phyloP scores from a whole-genome alignment of 2,888 invertebrate genomes.

The Lasioglossum malachurum region DNA sequence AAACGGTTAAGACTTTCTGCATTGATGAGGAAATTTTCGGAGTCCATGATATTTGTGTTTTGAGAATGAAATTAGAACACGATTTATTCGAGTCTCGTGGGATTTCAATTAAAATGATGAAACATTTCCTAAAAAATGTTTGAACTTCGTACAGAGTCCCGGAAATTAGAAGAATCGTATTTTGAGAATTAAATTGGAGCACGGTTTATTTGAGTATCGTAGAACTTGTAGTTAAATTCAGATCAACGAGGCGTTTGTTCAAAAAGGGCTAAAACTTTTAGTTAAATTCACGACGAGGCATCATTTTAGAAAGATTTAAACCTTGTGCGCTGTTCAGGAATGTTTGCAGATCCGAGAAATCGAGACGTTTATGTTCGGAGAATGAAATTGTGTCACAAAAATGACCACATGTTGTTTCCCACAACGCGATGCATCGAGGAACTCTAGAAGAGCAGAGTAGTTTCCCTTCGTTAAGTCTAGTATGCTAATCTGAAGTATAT shows the following conservation, averaged over 20 bases:
- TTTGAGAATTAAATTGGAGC: neutral
- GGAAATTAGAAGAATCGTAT: neutral
- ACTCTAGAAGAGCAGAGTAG: neutral
- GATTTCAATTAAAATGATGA: too few relatives aligned
- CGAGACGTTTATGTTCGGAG: neutral
- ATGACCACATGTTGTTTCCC: neutral
- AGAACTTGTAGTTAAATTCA: too few relatives aligned
- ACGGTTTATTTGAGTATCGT: too few relatives aligned
- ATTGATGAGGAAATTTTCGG: neutral
- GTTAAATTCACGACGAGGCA: neutral
- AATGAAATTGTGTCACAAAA: neutral
- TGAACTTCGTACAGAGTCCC: too few relatives aligned
- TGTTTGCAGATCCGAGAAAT: neutral
- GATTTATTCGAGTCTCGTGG: too few relatives aligned
- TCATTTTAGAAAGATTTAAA: too few relatives aligned
- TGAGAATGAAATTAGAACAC: neutral
- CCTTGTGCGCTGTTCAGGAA: neutral
- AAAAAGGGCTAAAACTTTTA: neutral
- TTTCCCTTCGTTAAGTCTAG: slow-evolving; percentile 13
- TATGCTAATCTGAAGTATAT: slow-evolving; percentile 23
- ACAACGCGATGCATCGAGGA: neutral
- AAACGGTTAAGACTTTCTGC: rapidly evolving
- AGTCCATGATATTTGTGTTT: neutral
- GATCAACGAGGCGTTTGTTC: too few relatives aligned
- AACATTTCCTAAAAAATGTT: too few relatives aligned